Evolutionary conservation across 2,888 invertebrate genomes (phyloP).

Genomic region (Chrysolina haemoptera): DNA sequence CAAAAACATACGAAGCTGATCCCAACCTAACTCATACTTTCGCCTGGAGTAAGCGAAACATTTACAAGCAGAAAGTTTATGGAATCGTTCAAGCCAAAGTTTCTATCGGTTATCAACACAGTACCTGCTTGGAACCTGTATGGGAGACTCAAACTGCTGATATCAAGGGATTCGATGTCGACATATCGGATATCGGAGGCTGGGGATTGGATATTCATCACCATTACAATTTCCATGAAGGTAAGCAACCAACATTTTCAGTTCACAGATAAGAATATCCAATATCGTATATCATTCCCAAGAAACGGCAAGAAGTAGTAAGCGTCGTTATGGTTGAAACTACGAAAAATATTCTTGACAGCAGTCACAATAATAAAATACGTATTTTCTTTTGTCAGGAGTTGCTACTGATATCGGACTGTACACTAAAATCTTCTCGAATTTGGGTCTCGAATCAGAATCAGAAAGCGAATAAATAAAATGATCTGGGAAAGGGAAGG

Average conservation of each 20-base stretch:
- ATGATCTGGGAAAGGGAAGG: too few relatives aligned
- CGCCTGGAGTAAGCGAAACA: constrained; percentile 98
- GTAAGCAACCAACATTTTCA: constrained; percentile 16
- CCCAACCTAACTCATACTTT: constrained; percentile 96
- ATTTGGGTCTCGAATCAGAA: too few relatives aligned
- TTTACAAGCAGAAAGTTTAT: constrained; percentile 96
- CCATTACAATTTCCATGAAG: constrained; percentile 98
- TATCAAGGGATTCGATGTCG: constrained; percentile 93
- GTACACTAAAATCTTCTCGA: too few relatives aligned
- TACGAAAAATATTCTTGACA: too few relatives aligned
- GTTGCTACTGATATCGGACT: too few relatives aligned
- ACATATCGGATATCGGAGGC: constrained; percentile 96
- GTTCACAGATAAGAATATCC: background rate
- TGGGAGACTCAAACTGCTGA: constrained; percentile 97
- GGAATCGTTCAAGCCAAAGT: constrained; percentile 87
- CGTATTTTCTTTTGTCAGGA: too few relatives aligned
- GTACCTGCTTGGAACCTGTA: constrained; percentile 86
- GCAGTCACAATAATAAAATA: too few relatives aligned
- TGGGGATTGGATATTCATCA: constrained; percentile 99
- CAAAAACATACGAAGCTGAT: constrained; percentile 95
- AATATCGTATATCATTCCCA: background rate
- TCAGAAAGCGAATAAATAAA: too few relatives aligned
- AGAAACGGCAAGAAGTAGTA: too few relatives aligned
- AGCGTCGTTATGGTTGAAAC: too few relatives aligned
- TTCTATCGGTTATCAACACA: constrained; percentile 95